phyloP scores from a whole-genome alignment of 2,888 invertebrate species.

The Pelosia muscerda region DNA sequence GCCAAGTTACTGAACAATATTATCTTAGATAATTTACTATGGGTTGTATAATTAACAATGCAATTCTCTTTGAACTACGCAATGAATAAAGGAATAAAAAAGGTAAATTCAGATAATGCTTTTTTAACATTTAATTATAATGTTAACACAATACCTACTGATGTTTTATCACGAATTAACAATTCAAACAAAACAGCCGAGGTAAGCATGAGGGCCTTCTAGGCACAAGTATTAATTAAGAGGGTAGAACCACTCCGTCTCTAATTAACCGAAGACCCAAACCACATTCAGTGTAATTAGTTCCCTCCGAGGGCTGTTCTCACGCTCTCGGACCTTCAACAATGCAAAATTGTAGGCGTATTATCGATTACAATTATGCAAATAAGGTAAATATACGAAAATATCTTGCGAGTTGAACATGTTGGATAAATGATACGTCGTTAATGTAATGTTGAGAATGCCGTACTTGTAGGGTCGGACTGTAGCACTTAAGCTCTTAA shows the following conservation, averaged over 20 bases:
- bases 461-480: constrained; percentile 14
- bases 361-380: constrained; percentile 76
- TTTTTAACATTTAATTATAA: constrained; percentile 68
- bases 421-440: constrained; percentile 40
- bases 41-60: constrained; percentile 22
- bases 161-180: constrained; percentile 80
- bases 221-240: constrained; percentile 85
- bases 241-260: constrained; percentile 83
- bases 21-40: constrained; percentile 9
- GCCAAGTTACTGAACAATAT: background rate
- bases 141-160: constrained; percentile 72
- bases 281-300: constrained; percentile 84
- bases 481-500: constrained; percentile 15
- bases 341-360: constrained; percentile 71
- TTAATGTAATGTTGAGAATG: constrained; percentile 37
- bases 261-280: constrained; percentile 86
- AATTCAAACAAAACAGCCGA: constrained; percentile 82
- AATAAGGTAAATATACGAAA: constrained; percentile 54
- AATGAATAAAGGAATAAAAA: constrained; percentile 40
- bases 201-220: constrained; percentile 77
- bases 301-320: constrained; percentile 82
- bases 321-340: constrained; percentile 77
- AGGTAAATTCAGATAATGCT: constrained; percentile 44
- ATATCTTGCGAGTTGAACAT: constrained; percentile 26
- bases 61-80: constrained; percentile 32